Evolutionary conservation across 2,797 vertebrate species (phyloP).

Genomic region (Rhincodon typus): DNA sequence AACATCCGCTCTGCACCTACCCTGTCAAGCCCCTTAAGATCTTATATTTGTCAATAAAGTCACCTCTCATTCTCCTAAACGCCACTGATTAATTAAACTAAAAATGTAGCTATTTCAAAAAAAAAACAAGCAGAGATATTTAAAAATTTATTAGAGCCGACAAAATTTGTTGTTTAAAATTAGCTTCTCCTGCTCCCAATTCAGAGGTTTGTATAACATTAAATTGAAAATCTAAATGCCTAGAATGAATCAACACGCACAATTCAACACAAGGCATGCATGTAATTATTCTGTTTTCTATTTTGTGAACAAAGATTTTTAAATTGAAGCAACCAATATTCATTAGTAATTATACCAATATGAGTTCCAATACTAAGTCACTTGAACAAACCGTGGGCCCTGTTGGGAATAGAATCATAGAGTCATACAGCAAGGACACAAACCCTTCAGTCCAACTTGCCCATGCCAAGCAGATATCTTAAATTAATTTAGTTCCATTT

Average conservation of each 20-base stretch:
- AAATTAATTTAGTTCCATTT: no score
- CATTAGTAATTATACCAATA: not conserved
- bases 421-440: no score
- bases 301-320: not conserved
- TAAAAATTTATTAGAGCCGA: not conserved
- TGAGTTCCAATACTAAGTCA: not conserved
- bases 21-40: no score
- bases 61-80: no score
- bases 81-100: no score
- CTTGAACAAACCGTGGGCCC: not conserved
- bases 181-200: no score
- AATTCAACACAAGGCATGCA: not conserved
- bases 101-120: not conserved
- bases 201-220: not conserved
- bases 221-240: not conserved
- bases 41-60: no score
- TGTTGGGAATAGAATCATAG: not conserved
- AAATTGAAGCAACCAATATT: not conserved
- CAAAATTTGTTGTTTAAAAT: not conserved
- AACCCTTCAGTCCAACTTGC: no score
- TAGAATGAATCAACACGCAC: conserved; percentile 49
- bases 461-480: no score
- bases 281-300: not conserved
- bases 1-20: no score
- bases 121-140: not conserved